These are phyloP conservation scores for Drosophila eohydei DNA, from an alignment of 2,888 invertebrate species.

Conservation along the genomic window DNA sequence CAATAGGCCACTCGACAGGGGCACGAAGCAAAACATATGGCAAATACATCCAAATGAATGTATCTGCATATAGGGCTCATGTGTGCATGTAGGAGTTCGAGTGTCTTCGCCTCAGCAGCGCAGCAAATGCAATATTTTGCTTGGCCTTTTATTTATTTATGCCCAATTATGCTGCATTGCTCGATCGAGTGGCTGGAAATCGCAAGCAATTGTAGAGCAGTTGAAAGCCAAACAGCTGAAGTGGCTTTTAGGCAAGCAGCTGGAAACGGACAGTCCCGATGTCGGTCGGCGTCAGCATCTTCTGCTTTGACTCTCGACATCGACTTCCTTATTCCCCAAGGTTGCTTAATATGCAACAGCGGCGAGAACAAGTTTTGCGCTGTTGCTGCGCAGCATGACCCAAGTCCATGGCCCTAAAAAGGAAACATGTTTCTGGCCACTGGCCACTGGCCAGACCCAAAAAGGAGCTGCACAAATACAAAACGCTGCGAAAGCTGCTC, in stretches of 20 bases:
- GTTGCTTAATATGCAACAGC: constrained; percentile 64
- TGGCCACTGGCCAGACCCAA: constrained; percentile 17
- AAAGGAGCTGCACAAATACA: constrained; percentile 32
- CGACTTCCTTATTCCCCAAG: constrained; percentile 77
- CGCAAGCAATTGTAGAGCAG: constrained; percentile 26
- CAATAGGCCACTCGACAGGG: constrained; percentile 60
- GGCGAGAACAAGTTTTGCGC: constrained; percentile 47
- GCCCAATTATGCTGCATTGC: constrained; percentile 59
- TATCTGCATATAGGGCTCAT: not conserved
- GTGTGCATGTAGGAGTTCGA: constrained; percentile 16
- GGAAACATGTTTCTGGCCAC: constrained; percentile 66
- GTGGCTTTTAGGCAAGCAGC: constrained; percentile 58
- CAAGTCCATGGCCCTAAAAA: constrained; percentile 65
- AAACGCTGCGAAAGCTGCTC: constrained; percentile 30
- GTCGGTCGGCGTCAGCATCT: constrained; percentile 27
- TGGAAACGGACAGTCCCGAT: constrained; percentile 37
- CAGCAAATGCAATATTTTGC: constrained; percentile 54
- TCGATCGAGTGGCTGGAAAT: constrained; percentile 33
- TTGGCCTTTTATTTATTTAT: constrained; percentile 49
- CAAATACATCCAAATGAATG: not conserved
- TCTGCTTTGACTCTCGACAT: constrained; percentile 15
- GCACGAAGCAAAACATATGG: constrained; percentile 23
- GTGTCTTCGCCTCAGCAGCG: constrained; percentile 15
- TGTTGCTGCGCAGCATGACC: constrained; percentile 60
- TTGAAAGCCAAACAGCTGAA: constrained; percentile 58